Evolutionary conservation across 2,888 invertebrate species (phyloP).

Genomic region (Drosophila leonis): DNA sequence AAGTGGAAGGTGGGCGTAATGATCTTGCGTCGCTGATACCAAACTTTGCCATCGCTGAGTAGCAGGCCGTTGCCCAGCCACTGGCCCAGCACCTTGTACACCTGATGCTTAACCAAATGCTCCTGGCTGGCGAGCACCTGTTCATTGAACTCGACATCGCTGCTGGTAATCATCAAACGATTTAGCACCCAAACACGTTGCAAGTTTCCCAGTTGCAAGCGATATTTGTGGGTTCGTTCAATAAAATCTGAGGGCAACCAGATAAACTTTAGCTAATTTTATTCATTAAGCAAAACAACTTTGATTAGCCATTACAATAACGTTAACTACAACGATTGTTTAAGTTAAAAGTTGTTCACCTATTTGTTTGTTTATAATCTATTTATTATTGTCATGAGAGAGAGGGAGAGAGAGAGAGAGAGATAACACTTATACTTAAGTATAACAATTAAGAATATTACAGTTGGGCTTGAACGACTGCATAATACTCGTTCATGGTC

Average conservation of each 20-base stretch:
- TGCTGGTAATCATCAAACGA: conserved; percentile 83
- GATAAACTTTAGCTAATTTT: no score
- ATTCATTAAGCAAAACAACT: no score
- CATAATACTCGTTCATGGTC: no score
- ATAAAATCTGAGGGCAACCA: conserved; percentile 56
- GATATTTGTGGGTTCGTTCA: background rate
- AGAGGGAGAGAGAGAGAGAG: no score
- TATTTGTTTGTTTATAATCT: background rate
- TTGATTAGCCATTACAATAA: no score
- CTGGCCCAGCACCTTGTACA: conserved; percentile 72
- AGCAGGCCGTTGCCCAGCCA: conserved; percentile 83
- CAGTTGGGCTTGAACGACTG: no score
- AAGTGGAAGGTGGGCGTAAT: conserved; percentile 93
- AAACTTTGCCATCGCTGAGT: conserved; percentile 86
- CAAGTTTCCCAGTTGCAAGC: conserved; percentile 81
- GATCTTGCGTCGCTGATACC: conserved; percentile 89
- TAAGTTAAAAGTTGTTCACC: background rate
- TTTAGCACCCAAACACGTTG: conserved; percentile 85
- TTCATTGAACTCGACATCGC: conserved; percentile 86
- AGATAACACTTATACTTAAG: background rate
- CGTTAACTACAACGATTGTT: background rate
- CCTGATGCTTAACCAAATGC: conserved; percentile 76
- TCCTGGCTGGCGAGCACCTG: conserved; percentile 81
- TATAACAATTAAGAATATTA: no score
- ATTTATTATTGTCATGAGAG: background rate